Conservation (phyloP, 2,888 invertebrate genomes). For the Falcaria lacertinaria region DNA sequence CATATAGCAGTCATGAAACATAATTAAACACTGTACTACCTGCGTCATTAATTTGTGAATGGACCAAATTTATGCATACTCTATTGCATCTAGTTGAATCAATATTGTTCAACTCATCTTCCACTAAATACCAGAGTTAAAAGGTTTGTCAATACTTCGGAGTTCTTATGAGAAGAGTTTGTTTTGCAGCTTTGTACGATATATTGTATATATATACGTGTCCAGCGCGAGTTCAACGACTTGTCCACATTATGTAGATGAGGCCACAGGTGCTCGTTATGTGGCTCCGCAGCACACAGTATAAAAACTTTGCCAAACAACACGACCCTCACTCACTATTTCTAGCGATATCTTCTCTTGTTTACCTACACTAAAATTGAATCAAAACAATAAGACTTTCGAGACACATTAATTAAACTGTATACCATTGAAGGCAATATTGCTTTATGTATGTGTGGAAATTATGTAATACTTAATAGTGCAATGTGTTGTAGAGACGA, state of each 20-base stretch:
- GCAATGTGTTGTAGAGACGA: background rate
- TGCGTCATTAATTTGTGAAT: too few species aligned
- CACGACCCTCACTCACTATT: conserved; percentile 67
- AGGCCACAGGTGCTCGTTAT: conserved; percentile 73
- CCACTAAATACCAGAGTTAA: too few species aligned
- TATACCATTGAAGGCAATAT: too few species aligned
- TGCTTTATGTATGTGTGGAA: too few species aligned
- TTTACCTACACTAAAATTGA: conserved; percentile 14
- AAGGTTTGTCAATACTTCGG: too few species aligned
- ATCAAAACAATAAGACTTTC: conserved; percentile 1
- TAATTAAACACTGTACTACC: too few species aligned
- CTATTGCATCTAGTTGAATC: too few species aligned
- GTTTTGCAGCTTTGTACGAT: conserved; percentile 18
- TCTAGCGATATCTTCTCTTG: conserved; percentile 45
- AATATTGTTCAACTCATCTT: too few species aligned
- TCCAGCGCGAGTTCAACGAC: conserved; percentile 62
- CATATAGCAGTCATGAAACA: too few species aligned
- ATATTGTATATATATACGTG: too few species aligned
- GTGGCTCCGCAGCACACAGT: conserved; percentile 53
- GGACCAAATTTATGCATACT: background rate
- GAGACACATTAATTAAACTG: too few species aligned
- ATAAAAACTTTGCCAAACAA: conserved; percentile 68
- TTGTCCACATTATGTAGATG: conserved; percentile 77
- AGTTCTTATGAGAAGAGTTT: conserved; percentile 3
- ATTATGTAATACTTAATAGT: conserved; percentile 8